Base-by-base conservation (phyloP, 2,113 vertebrate species). In the Zosterops borbonicus region DNA sequence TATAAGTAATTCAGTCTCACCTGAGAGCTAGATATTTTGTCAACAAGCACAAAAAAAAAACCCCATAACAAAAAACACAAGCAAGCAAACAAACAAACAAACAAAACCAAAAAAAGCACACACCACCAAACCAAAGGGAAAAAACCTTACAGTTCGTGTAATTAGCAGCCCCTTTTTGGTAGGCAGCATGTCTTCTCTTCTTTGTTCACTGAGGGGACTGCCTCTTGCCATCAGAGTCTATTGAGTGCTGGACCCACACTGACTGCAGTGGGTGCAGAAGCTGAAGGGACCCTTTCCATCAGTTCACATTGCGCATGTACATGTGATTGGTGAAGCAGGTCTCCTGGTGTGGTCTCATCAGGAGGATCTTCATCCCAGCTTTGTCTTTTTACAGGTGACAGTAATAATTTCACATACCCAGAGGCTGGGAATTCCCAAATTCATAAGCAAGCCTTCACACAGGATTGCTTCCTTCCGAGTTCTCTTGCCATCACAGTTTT, bases 221-320 rank as follows among this genome's bases (percentile, higher is more conserved):
- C 52, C 22, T 50, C n/a, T 83, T 68, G 10, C 33, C 44, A 7
- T 79, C 14, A 33, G 41, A 42, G 8, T n/a, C 56, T 65, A 1
- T 39, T 27, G 1, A 4, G 41, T 58, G 47, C 33, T 41, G 6
- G 13, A 55, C 9, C 4, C 29, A 29, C 17, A 3, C 13, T 56
- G 49, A 21, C 19, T 0, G 0, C 56, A 68, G 20, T 12, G 12
- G 11, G 16, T 73, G 27, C 8, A 37, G 6, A 41, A 50, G 23
- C 21, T 46, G 19, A 25, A 60, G 59, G 4, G 6, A 11, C 15
- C 8, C 23, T 56, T 73, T 90, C 46, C 28, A 7, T 63, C 23
- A 28, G 21, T 5, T 82, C 12, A 25, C 3, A 3, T 35, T 60
- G 39, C 24, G 47, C 9, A 14, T 10, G 14, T 75, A 25, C 23